Conservation (phyloP, 2,797 vertebrate species). For the Pangasius macronema region DNA sequence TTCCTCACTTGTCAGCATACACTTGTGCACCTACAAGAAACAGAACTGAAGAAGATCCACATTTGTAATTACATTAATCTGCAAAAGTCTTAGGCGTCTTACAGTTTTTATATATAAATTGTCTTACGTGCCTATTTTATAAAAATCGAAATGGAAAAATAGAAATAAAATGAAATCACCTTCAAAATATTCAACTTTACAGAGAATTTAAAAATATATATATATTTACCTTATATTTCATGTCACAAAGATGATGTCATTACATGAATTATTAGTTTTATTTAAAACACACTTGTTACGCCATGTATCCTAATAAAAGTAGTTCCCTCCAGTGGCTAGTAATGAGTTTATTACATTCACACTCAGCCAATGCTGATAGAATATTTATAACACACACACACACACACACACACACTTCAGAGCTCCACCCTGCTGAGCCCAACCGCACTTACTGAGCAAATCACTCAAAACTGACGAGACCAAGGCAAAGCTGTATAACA, state of each 20-base stretch:
- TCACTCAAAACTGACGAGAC: not conserved
- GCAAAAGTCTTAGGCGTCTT: not conserved
- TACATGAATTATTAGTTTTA: not conserved
- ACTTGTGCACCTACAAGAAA: not conserved
- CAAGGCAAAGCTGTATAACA: not conserved
- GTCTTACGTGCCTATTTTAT: not conserved
- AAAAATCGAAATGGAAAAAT: not conserved
- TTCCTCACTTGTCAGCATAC: not conserved
- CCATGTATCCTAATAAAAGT: not conserved
- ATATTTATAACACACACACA: conserved; percentile 15
- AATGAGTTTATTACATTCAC: not conserved
- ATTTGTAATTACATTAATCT: not conserved
- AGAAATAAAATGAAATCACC: not conserved
- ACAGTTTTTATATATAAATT: not conserved
- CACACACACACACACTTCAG: not conserved
- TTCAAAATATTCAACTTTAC: not conserved
- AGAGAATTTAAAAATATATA: not conserved
- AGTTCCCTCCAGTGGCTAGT: not conserved
- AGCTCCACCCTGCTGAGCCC: not conserved
- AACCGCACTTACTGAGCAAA: not conserved
- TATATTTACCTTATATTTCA: not conserved
- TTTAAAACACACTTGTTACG: not conserved
- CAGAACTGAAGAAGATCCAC: not conserved
- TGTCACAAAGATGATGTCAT: not conserved
- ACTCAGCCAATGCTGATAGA: conserved; percentile 1